phyloP scores from a whole-genome alignment of 1,140 invertebrate species.

The Sipha flava region DNA sequence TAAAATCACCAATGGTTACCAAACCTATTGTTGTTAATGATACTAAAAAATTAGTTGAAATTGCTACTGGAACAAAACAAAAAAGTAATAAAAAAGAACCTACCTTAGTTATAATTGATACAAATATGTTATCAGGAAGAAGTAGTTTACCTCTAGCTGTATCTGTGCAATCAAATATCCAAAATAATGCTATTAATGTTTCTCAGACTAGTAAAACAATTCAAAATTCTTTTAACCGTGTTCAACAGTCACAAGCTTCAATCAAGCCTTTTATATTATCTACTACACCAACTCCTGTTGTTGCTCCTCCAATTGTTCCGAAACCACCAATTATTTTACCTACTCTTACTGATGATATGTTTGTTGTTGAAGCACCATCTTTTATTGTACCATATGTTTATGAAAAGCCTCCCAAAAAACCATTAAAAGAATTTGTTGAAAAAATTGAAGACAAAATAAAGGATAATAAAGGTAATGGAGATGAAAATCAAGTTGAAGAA shows the following conservation, averaged over 20 bases:
- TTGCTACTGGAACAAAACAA: constrained; percentile 52
- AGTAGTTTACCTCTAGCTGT: constrained; percentile 52
- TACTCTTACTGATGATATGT: constrained; percentile 79
- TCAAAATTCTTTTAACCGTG: constrained; percentile 34
- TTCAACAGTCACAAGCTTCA: constrained; percentile 26
- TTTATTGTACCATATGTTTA: constrained; percentile 90
- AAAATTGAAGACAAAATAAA: constrained; percentile 52
- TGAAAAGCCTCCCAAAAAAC: constrained; percentile 71
- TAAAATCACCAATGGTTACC: constrained; percentile 56
- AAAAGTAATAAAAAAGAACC: constrained; percentile 61
- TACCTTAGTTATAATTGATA: constrained; percentile 68
- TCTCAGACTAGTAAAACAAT: constrained; percentile 41
- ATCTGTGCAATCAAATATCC: constrained; percentile 32
- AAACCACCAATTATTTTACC: constrained; percentile 55
- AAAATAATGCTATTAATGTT: constrained; percentile 28
- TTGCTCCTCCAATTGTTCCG: constrained; percentile 38
- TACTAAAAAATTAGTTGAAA: constrained; percentile 62
- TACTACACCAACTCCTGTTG: constrained; percentile 39
- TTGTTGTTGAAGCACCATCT: constrained; percentile 79
- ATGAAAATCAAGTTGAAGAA: constrained; percentile 39
- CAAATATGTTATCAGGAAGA: constrained; percentile 59
- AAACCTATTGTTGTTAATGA: constrained; percentile 62
- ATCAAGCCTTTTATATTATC: constrained; percentile 33
- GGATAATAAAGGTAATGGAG: constrained; percentile 41
- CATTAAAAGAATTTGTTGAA: constrained; percentile 64